Conservation (phyloP, 2,888 invertebrate genomes). For the Eledona agricola region DNA sequence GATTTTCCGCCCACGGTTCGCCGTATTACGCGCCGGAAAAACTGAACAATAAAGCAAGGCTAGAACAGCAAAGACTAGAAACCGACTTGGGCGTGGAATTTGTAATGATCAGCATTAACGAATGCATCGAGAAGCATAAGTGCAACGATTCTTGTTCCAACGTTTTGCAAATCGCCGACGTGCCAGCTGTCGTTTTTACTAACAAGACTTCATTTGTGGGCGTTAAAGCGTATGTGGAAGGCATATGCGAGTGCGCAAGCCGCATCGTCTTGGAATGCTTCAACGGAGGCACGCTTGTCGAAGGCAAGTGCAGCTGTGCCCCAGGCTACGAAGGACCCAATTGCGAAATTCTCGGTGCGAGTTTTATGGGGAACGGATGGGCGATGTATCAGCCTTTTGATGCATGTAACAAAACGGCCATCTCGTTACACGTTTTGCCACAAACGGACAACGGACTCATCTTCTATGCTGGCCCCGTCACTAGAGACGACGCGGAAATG, state of each 20-base stretch:
- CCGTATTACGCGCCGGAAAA: conserved; percentile 91
- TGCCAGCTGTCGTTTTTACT: conserved; percentile 86
- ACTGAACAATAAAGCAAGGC: conserved; percentile 86
- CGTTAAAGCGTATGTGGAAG: conserved; percentile 83
- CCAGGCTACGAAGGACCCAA: conserved; percentile 81
- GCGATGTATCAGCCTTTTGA: conserved; percentile 91
- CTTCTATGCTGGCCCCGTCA: conserved; percentile 86
- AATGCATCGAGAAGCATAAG: conserved; percentile 81
- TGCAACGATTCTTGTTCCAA: conserved; percentile 82
- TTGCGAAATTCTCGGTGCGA: conserved; percentile 89
- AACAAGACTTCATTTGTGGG: conserved; percentile 95
- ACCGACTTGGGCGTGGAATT: conserved; percentile 76
- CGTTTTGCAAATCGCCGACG: conserved; percentile 73
- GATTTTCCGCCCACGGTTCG: conserved; percentile 93
- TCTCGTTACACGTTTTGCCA: conserved; percentile 84
- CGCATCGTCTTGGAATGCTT: conserved; percentile 47
- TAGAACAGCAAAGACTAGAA: conserved; percentile 76
- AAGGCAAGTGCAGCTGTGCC: conserved; percentile 79
- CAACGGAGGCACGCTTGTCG: conserved; percentile 66
- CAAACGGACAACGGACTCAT: conserved; percentile 81
- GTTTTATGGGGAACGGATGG: conserved; percentile 91
- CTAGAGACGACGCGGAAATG: conserved; percentile 67
- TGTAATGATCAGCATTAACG: conserved; percentile 90
- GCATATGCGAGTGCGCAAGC: conserved; percentile 73
- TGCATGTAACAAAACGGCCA: conserved; percentile 84